phyloP scores from a whole-genome alignment of 2,888 invertebrate genomes.

The Yponomeuta evonymella region DNA sequence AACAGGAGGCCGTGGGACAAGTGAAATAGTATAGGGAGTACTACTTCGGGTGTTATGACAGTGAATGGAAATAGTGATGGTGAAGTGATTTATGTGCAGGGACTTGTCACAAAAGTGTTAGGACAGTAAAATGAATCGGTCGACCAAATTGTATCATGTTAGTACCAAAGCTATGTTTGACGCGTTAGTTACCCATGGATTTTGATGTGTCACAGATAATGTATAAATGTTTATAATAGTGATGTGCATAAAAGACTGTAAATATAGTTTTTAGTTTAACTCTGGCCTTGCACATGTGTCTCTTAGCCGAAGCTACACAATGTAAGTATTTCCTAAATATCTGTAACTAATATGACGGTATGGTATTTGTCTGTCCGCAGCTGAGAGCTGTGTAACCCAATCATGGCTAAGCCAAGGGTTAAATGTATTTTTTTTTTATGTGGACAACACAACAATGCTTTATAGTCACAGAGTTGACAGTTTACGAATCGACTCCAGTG shows the following conservation, averaged over 20 bases:
- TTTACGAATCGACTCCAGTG: not conserved
- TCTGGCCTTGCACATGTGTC: constrained; percentile 5
- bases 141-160: constrained; percentile 12
- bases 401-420: not conserved
- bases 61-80: constrained; percentile 13
- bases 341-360: not conserved
- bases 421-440: not conserved
- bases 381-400: not conserved
- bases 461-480: not conserved
- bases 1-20: constrained; percentile 51
- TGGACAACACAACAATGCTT: not conserved
- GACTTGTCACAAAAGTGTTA: not conserved
- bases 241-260: constrained; percentile 6
- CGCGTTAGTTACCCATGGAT: constrained; percentile 41
- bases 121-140: not conserved
- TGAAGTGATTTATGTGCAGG: not conserved
- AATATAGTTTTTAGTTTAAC: constrained; percentile 1
- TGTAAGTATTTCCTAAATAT: not conserved
- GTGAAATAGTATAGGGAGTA: constrained; percentile 59
- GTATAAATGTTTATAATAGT: constrained; percentile 9
- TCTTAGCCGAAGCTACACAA: not conserved
- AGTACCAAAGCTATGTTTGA: constrained; percentile 38
- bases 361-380: constrained; percentile 1
- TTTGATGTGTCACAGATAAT: constrained; percentile 12
- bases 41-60: constrained; percentile 37